A percentile compares a stretch with the other conserved stretches of the same genome.
phyloP scores from a whole-genome alignment of 2,797 vertebrate genomes.

The Rhabdomys pumilio region DNA sequence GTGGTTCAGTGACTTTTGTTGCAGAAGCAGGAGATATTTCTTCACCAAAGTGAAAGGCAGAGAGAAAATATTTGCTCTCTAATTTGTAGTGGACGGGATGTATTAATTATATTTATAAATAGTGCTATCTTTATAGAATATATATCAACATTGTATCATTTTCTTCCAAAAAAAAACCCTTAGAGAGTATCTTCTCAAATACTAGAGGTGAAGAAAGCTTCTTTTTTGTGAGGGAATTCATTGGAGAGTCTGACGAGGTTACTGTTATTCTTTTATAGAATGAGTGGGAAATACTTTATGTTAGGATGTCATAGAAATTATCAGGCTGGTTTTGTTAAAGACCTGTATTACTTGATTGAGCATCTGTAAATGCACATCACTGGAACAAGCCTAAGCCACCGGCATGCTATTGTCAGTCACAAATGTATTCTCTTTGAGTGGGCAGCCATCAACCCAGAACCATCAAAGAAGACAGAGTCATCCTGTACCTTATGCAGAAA shows the following conservation, averaged over 20 bases:
- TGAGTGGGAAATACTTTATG: neutral
- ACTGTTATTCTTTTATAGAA: conserved; percentile 2
- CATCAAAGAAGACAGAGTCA: neutral
- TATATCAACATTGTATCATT: neutral
- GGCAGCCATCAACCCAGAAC: neutral
- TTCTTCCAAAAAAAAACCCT: neutral
- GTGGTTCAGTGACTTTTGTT: conserved; percentile 38
- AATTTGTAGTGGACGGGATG: conserved; percentile 59
- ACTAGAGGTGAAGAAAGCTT: conserved; percentile 31
- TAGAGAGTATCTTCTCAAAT: conserved; percentile 13
- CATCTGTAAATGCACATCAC: neutral
- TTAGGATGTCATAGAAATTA: conserved; percentile 27
- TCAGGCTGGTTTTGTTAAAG: neutral
- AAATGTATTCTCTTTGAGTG: neutral
- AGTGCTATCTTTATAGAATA: neutral
- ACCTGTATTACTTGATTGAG: neutral
- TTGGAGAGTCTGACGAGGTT: conserved; percentile 65
- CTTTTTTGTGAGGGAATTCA: conserved; percentile 50
- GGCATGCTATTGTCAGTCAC: neutral
- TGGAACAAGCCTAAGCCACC: neutral
- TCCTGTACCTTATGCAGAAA: neutral
- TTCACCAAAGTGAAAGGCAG: conserved; percentile 79
- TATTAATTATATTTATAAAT: conserved; percentile 43
- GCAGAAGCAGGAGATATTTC: conserved; percentile 63
- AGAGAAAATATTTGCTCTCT: conserved; percentile 63